Evolutionary conservation across 92 coral and sea anemone species (phyloP), one percentile per base, ranked within the genome.

Genomic region (Siderastrea siderea): DNA sequence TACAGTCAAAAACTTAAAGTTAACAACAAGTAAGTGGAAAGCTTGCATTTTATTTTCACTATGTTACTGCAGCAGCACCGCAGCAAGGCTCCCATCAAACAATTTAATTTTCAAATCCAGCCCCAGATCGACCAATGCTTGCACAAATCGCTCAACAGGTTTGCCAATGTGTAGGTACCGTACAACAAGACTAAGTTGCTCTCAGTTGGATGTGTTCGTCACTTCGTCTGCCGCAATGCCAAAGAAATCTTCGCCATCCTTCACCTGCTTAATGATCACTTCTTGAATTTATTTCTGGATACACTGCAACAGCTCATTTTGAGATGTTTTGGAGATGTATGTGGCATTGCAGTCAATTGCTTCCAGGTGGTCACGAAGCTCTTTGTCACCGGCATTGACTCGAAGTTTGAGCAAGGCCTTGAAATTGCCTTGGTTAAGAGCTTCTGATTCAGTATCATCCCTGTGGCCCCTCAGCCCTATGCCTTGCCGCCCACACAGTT

Each of bases 191-290:
- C 94, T 87, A 78, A 91, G 84, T 71, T 91, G 92, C 86, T 92
- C 94, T 87, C 89, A 87, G 91, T 92, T 88, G 51, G 90, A 77
- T n/a, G 90, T 51, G 68, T 88, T 90, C 10, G 90, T 92, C 43
- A 88, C 95, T 82, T 91, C 89, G 53, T 88, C 92, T 84, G 92
- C 94, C 74, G 44, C 90, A 81, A 88, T 87, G 81, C 91, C 88
- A 76, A 74, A 87, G 75, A 83, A 90, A 73, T 90, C 91, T 85
- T 87, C 87, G 57, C 77, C 84, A 69, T 10, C 58, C 71, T 91
- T 91, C 47, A 88, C 95, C 77, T 92, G 84, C 65, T 92, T 74
- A 69, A 80, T 78, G 66, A 92, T 81, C 64, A 45, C 71, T 59
- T 63, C 88, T 89, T 89, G 91, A 44, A 90, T 84, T 52, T 77